Base-by-base conservation (phyloP, 2,888 invertebrate species). In the Apodemia hepburni region DNA sequence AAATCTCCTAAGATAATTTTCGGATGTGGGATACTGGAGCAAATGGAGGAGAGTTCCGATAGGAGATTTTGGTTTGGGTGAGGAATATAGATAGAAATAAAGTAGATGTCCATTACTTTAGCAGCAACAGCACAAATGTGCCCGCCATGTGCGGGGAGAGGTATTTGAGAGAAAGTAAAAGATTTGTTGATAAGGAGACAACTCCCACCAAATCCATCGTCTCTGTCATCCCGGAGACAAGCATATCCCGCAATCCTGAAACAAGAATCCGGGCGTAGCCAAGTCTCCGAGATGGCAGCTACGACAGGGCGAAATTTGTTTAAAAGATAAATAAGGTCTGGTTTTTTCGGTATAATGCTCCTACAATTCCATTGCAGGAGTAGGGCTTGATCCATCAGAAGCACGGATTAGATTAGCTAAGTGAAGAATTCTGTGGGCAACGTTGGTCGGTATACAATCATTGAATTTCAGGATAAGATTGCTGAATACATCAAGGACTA, bases 141-240 rank as follows among this genome's bases (percentile, higher is more conserved):
- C 5, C n/a, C 17, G 6, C 7, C 22, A 15, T 63, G 62, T 12
- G 63, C 17, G 5, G 61, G 64, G 38, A 68, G 47, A 7, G 4
- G 29, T 12, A 68, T 62, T 47, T 35, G 63, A 17, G 66, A 59
- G 57, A 60, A 67, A n/a, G 51, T n/a, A 12, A 62, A 8, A 11
- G 33, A 35, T 22, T 57, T 58, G 8, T 27, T 60, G 6, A 68
- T 42, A 11, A 68, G 12, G 0, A 68, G 29, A 11, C 62, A 63
- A 45, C 60, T 49, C n/a, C 65, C 66, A 6, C 61, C 66, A 61
- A 60, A 59, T 8, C 65, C 66, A 51, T 64, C 62, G 29, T 22
- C 42, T 12, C 65, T 63, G 57, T 68, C 66, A 58, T 65, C 66
- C 22, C 65, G 61, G 15, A 67, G 61, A 45, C 65, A 65, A 8